These are phyloP conservation scores for Laupala kohalensis DNA, from an alignment of 1,140 invertebrate genomes.

Conservation along the genomic window DNA sequence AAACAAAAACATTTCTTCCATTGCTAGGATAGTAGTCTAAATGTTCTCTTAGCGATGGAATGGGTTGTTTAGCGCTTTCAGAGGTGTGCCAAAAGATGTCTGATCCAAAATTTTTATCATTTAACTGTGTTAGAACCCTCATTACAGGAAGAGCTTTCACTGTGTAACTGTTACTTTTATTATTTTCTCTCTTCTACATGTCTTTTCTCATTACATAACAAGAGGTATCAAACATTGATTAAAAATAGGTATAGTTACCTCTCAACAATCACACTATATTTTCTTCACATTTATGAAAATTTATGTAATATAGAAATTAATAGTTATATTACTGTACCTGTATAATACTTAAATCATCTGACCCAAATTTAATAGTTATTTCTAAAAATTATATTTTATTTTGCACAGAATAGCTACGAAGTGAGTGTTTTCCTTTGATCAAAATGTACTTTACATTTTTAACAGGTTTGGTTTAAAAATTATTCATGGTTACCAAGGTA, in stretches of 20 bases:
- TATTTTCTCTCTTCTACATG: neutral
- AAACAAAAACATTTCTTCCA: neutral
- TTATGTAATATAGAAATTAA: neutral
- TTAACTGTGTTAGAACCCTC: neutral
- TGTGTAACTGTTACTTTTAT: neutral
- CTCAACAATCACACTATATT: slow-evolving; percentile 9
- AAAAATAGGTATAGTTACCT: slow-evolving; percentile 1
- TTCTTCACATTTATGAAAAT: slow-evolving; percentile 7
- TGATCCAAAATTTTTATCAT: slow-evolving; percentile 1
- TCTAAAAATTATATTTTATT: neutral
- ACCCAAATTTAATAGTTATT: neutral
- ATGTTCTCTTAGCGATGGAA: neutral
- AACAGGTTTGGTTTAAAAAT: neutral
- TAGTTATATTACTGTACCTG: slow-evolving; percentile 10
- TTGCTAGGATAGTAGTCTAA: neutral
- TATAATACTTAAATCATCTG: slow-evolving; percentile 9
- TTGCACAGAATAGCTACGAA: neutral
- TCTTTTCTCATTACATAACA: neutral
- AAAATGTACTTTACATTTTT: neutral
- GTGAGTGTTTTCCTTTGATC: neutral
- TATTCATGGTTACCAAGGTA: neutral
- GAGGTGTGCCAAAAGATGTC: neutral
- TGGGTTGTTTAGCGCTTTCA: neutral
- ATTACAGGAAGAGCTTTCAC: neutral
- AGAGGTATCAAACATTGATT: neutral